phyloP scores from a whole-genome alignment of 2,888 invertebrate genomes.

The Caenorhabditis zanzibari region DNA sequence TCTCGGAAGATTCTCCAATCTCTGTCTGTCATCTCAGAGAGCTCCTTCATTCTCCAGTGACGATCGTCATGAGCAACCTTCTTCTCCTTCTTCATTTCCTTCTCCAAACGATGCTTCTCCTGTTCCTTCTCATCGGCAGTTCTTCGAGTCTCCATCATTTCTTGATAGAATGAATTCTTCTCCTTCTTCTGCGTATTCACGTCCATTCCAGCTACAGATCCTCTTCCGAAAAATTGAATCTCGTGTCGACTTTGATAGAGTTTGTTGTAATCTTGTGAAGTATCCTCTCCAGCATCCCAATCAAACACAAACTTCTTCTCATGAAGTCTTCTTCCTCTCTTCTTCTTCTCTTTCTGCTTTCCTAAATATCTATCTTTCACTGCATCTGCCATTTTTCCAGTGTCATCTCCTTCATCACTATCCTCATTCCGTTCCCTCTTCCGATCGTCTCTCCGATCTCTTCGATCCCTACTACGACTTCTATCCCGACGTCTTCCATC shows the following conservation, averaged over 20 bases:
- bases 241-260: conserved; percentile 97
- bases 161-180: conserved; percentile 97
- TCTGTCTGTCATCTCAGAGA: conserved; percentile 97
- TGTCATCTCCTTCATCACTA: conserved; percentile 67
- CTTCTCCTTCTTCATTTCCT: conserved; percentile 87
- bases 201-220: conserved; percentile 98
- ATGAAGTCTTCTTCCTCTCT: conserved; percentile 92
- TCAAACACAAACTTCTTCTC: conserved; percentile 99
- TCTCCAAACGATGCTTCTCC: conserved; percentile 87
- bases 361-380: conserved; percentile 80
- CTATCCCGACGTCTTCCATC: conserved; percentile 63
- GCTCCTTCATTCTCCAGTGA: conserved; percentile 95
- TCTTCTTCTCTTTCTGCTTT: conserved; percentile 85
- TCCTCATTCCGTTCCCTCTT: conserved; percentile 38
- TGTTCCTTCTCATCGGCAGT: conserved; percentile 98
- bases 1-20: conserved; percentile 99
- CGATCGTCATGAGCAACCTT: conserved; percentile 99
- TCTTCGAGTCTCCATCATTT: conserved; percentile 93
- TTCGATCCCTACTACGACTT: conserved; percentile 61
- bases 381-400: conserved; percentile 78
- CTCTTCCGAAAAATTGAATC: conserved; percentile 97
- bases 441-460: conserved; percentile 60
- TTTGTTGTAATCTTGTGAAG: conserved; percentile 96
- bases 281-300: conserved; percentile 99
- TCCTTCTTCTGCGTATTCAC: conserved; percentile 89